Conservation (phyloP, 2,888 invertebrate species). For the Pomacea canaliculata region DNA sequence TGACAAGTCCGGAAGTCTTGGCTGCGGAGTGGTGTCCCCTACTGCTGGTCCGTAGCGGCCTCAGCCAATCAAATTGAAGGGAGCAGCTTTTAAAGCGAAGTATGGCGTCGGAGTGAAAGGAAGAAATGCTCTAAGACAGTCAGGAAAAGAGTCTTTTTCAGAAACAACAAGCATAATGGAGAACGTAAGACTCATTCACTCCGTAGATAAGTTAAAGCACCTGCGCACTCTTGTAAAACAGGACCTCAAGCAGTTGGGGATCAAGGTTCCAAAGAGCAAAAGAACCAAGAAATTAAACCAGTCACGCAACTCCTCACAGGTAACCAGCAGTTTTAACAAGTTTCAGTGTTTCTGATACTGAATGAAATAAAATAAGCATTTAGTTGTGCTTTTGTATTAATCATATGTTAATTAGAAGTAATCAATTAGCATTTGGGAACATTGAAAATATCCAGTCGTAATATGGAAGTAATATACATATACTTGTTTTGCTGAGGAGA, state of each 20-base stretch:
- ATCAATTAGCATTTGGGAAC: too few species aligned
- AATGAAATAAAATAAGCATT: too few species aligned
- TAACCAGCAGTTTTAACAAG: not conserved
- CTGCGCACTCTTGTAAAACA: slow-evolving; percentile 54
- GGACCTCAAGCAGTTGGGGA: slow-evolving; percentile 62
- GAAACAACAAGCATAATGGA: slow-evolving; percentile 28
- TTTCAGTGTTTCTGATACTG: too few species aligned
- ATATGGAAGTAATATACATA: too few species aligned
- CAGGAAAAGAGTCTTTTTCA: not conserved
- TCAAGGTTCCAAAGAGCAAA: slow-evolving; percentile 63
- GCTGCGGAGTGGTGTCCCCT: slow-evolving; percentile 12
- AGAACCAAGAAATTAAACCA: slow-evolving; percentile 51
- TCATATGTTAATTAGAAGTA: too few species aligned
- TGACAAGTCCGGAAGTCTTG: slow-evolving; percentile 20
- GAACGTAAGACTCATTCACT: slow-evolving; percentile 44
- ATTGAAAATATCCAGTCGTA: too few species aligned
- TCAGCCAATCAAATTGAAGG: slow-evolving; percentile 48
- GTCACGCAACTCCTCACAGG: slow-evolving; percentile 21
- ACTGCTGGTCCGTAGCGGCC: slow-evolving; percentile 3
- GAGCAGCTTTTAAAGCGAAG: slow-evolving; percentile 49
- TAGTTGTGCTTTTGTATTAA: too few species aligned
- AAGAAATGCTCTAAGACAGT: slow-evolving; percentile 4
- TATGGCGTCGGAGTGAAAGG: slow-evolving; percentile 20
- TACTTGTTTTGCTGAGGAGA: too few species aligned
- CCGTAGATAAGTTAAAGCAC: slow-evolving; percentile 54